These are phyloP conservation scores for Fistularia tabacaria DNA, from an alignment of 2,797 vertebrate genomes.

Conservation along the genomic window DNA sequence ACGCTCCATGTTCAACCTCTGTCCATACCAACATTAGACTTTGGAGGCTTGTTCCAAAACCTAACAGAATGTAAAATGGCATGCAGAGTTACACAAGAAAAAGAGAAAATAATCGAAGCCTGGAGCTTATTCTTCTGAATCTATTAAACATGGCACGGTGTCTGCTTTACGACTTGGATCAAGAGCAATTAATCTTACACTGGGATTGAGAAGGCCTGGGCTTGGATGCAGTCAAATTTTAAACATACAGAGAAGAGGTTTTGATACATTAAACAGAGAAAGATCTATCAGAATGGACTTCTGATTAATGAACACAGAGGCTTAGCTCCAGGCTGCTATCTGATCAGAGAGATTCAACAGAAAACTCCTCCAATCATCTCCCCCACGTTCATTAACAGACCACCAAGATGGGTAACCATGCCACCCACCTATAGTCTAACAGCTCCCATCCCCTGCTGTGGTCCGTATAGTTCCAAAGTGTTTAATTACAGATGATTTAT, in stretches of 20 bases:
- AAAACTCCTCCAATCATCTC: constrained; percentile 23
- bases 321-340: constrained; percentile 41
- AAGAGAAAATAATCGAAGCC: constrained; percentile 70
- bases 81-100: constrained; percentile 50
- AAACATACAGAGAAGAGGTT: constrained; percentile 45
- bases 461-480: constrained; percentile 70
- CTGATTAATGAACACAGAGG: constrained; percentile 60
- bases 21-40: background rate
- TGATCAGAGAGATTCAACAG: constrained; percentile 44
- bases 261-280: constrained; percentile 45
- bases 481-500: constrained; percentile 82
- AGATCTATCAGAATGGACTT: constrained; percentile 39
- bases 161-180: constrained; percentile 53
- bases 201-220: constrained; percentile 27
- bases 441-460: constrained; percentile 49
- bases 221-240: constrained; percentile 20
- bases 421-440: constrained; percentile 50
- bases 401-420: constrained; percentile 55
- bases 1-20: constrained; percentile 62
- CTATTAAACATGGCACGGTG: constrained; percentile 33
- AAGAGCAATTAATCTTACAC: constrained; percentile 69
- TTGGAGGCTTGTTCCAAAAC: constrained; percentile 72
- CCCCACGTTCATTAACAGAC: constrained; percentile 62
- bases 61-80: constrained; percentile 48
- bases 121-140: constrained; percentile 26